Base-by-base conservation (phyloP, 2,113 vertebrate species). In the Lepisosteus osseus region DNA sequence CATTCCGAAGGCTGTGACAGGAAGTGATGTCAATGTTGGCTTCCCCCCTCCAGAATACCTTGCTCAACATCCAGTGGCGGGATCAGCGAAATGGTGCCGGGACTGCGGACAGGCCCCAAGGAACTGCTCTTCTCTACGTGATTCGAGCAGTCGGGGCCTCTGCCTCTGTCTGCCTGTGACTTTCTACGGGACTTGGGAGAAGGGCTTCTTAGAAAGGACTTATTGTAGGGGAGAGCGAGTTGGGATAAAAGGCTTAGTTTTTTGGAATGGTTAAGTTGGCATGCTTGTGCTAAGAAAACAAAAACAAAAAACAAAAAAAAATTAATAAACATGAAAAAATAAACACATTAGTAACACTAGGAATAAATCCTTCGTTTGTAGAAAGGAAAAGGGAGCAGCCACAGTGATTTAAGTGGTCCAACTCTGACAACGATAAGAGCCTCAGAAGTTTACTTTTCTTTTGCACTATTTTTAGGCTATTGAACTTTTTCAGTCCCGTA, bases 231-330 rank as follows among this genome's bases (percentile, higher is more conserved):
- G 41, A 95, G 91, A 42, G 91, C 87, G 77, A 97, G 94, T 74
- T 91, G 91, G 80, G 94, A 93, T 75, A 96, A 91, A 82, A 94
- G 91, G 80, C 93, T 89, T 87, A 94, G 71, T 74, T 92, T 90
- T 84, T 90, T 95, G 83, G 81, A 82, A 42, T 80, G 87, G 82
- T 86, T 86, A 85, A 83, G 80, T 1, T 83, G 85, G 44, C 73
- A 80, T 82, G 90, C 88, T 85, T 81, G 87, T 79, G 94, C 94
- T 95, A 92, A 83, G 82, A 73, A 89, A 84, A 71, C 61, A 73
- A 74, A 70, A 78, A 76, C 77, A 77, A 54, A 72, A 61, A 76
- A 72, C 68, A 83, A 70, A 72, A 78, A 12, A 77, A 76, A 73
- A 80, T 73, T 73, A 62, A 86, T 17, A 44, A 1, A 12, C 76